These are phyloP conservation scores for Peromyscus polionotus DNA, from an alignment of 2,113 vertebrate genomes.

Conservation along the genomic window DNA sequence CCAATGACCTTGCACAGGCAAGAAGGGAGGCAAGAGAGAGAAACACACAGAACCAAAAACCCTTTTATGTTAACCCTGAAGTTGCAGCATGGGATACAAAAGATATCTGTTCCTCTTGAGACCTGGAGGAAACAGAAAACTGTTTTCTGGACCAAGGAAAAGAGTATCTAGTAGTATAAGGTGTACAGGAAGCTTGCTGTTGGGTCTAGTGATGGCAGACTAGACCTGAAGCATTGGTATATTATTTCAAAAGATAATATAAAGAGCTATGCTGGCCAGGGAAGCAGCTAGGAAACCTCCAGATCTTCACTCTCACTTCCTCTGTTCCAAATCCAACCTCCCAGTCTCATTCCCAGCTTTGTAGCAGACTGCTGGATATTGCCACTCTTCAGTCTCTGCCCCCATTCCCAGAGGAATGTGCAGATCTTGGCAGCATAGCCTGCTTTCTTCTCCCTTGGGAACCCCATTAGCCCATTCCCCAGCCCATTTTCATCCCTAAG, in stretches of 20 bases:
- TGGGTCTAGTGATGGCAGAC: not conserved
- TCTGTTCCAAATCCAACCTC: not conserved
- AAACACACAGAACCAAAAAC: not conserved
- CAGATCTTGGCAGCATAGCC: not conserved
- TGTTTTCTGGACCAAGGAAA: not conserved
- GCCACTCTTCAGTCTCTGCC: not conserved
- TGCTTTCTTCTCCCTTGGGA: not conserved
- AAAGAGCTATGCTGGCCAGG: not conserved
- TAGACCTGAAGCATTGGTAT: too few relatives aligned
- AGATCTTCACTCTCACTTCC: not conserved
- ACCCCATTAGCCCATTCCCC: not conserved
- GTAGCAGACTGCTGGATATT: not conserved
- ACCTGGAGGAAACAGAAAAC: not conserved
- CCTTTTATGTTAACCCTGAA: not conserved
- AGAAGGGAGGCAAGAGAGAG: not conserved
- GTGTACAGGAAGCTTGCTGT: not conserved
- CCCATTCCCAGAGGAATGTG: not conserved
- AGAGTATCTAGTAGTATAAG: too few relatives aligned
- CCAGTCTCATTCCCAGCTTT: not conserved
- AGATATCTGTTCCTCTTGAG: not conserved
- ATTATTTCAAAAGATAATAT: not conserved
- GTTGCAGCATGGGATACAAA: not conserved
- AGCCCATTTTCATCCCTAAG: not conserved
- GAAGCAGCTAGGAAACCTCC: not conserved
- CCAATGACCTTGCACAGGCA: not conserved